Percentiles rank a stretch among this genome's conserved stretches.
Evolutionary conservation across 2,888 invertebrate genomes (phyloP).

Genomic region (Ophion obscuratus): DNA sequence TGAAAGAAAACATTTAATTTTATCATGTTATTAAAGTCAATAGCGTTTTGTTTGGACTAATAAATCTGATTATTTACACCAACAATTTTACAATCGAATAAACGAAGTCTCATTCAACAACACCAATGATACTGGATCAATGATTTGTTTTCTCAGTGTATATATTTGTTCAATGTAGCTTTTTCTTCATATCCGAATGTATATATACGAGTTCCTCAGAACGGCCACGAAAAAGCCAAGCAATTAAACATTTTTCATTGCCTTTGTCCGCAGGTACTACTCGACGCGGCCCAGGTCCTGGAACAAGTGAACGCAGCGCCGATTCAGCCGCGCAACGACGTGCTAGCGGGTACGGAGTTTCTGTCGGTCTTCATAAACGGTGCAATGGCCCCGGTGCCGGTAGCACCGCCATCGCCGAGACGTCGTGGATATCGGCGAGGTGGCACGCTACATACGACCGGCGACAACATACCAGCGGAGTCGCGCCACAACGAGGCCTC

Average conservation of each 20-base stretch:
- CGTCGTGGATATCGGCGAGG: slow-evolving; percentile 72
- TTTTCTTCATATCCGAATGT: too few relatives aligned
- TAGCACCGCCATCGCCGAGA: slow-evolving; percentile 69
- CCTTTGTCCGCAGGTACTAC: slow-evolving; percentile 77
- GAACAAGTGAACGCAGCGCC: slow-evolving; percentile 75
- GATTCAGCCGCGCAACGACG: slow-evolving; percentile 81
- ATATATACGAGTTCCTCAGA: too few relatives aligned
- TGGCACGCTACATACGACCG: slow-evolving; percentile 56
- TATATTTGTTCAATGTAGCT: too few relatives aligned
- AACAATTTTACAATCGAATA: too few relatives aligned
- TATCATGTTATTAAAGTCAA: too few relatives aligned
- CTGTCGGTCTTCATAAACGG: slow-evolving; percentile 84
- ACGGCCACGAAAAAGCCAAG: too few relatives aligned
- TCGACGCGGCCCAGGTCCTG: slow-evolving; percentile 79
- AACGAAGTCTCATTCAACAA: too few relatives aligned
- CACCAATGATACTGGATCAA: too few relatives aligned
- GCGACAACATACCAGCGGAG: slow-evolving; percentile 79
- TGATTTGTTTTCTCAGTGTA: too few relatives aligned
- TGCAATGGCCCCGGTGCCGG: slow-evolving; percentile 80
- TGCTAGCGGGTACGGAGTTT: slow-evolving; percentile 84
- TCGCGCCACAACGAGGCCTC: slow-evolving; percentile 81
- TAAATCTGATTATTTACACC: too few relatives aligned
- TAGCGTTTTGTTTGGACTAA: too few relatives aligned
- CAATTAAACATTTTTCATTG: slow-evolving; percentile 21
- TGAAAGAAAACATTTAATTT: too few relatives aligned